Evolutionary conservation across 2,888 invertebrate species (phyloP).

Genomic region (Tanytarsus gracilentus): DNA sequence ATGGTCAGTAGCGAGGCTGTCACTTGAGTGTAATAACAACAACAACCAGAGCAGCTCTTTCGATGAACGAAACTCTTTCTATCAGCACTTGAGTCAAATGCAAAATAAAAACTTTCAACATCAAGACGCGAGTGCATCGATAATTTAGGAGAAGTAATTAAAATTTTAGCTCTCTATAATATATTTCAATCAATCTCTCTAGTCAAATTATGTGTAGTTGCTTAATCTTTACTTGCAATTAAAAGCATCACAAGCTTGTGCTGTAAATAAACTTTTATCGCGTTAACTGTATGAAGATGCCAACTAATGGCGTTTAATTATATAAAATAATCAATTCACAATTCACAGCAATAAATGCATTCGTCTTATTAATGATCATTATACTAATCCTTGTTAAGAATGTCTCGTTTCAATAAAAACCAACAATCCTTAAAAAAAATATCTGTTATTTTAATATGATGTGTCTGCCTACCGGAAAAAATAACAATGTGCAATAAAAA

Average conservation of each 20-base stretch:
- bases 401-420: too few relatives aligned
- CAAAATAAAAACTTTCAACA: slow-evolving; percentile 8
- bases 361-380: too few relatives aligned
- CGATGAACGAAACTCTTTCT: background rate
- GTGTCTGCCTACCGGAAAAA: slow-evolving; percentile 7
- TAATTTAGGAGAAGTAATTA: too few relatives aligned
- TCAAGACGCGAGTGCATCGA: background rate
- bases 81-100: background rate
- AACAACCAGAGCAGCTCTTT: too few relatives aligned
- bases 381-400: too few relatives aligned
- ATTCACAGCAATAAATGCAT: too few relatives aligned
- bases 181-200: too few relatives aligned
- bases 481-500: slow-evolving; percentile 17
- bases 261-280: background rate
- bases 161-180: too few relatives aligned
- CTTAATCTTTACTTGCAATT: too few relatives aligned
- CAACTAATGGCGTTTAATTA: background rate
- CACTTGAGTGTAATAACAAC: slow-evolving; percentile 29
- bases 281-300: background rate
- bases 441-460: slow-evolving; percentile 1
- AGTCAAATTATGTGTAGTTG: too few relatives aligned
- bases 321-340: background rate
- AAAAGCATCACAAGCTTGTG: too few relatives aligned
- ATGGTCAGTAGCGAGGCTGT: slow-evolving; percentile 31
- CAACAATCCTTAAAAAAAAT: too few relatives aligned